Evolutionary conservation across 1,140 invertebrate genomes (phyloP), one percentile per base, ranked within the genome.

Genomic region (Globodera rostochiensis): DNA sequence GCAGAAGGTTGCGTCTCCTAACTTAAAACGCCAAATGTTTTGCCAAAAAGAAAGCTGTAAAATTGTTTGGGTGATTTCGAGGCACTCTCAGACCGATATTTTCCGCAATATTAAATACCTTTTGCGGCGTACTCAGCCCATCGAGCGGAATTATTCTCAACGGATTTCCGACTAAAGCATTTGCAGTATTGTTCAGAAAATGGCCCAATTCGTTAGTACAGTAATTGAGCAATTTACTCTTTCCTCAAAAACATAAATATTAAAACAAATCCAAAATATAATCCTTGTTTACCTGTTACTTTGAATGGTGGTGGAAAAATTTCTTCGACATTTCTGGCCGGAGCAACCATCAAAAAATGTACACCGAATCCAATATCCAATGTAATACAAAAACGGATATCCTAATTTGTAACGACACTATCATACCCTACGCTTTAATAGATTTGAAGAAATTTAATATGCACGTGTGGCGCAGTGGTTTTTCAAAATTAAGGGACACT

Each of bases 191-290:
- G 46, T 76, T 66, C 57, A 76, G 46, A 45, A 76, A 21, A 76
- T 64, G 46, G 8, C 74, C 74, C 57, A 76, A 57, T 76, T 76
- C 74, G 1, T 57, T 76, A 3, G 74, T 76, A 76, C 74, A 76
- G 8, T 64, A 76, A 19, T 66, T 45, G 46, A 66, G 46, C 50
- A 76, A 76, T 60, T 66, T 76, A 5, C n/a, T 15, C 19, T 76
- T 49, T 76, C 19, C 57, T 64, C 13, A 64, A 64, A 19, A 19
- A 19, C 19, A 19, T 19, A 19, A 19, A 19, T 13, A 64, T 64
- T 15, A 6, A 19, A 64, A 19, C 13, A 64, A 64, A 6, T 19
- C 11, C 11, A 64, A 64, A 15, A 64, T 64, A 53, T 13, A 53
- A 13, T 50, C 50, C 13, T 13, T 64, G 13, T 64, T 21, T 4